Base-by-base conservation (phyloP, 2,797 vertebrate genomes). In the Mus spretus region DNA sequence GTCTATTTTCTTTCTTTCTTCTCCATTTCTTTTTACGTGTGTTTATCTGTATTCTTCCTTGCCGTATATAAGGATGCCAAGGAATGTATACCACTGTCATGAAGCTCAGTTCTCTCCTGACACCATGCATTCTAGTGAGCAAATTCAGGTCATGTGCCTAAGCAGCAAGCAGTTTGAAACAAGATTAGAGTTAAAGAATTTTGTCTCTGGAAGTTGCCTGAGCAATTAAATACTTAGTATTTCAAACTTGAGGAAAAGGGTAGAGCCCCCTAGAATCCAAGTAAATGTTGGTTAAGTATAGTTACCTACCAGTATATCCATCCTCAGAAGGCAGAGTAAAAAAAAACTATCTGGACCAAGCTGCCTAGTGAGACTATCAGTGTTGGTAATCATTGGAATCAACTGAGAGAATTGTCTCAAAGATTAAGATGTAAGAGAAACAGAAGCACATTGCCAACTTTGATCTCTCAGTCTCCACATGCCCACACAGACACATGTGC, bases 121-220 rank as follows among this genome's bases (percentile, higher is more conserved):
- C 40, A 24, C n/a, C 9, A 13, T 59, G 3, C 3, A 26, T 61
- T 82, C 22, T 28, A 10, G 22, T 59, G 13, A 40, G n/a, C 6
- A 40, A 40, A 40, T 40, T 61, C 22, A 61, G 57, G 57, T 40
- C 7, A 6, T 10, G 9, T 17, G 55, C 22, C 24, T 28, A 1
- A 40, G 13, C 17, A 59, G 80, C 8, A 26, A 37, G 22, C 12
- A 65, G 9, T 84, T 47, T 31, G 28, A 84, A 65, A 84, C 3
- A 84, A 47, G 26, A 31, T 34, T 34, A 13, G 47, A 31, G 28
- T 34, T 84, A 34, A 47, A 84, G 28, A n/a, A 2, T n/a, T 67
- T 50, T 67, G 44, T 12, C 6, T 3, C 11, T 85, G 19, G 10
- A 50, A 7, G 1, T 12, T 0, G 3, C 12, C 14, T 12, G 4